These are phyloP conservation scores for Tachina fera DNA, from an alignment of 2,888 invertebrate genomes.

Conservation along the genomic window DNA sequence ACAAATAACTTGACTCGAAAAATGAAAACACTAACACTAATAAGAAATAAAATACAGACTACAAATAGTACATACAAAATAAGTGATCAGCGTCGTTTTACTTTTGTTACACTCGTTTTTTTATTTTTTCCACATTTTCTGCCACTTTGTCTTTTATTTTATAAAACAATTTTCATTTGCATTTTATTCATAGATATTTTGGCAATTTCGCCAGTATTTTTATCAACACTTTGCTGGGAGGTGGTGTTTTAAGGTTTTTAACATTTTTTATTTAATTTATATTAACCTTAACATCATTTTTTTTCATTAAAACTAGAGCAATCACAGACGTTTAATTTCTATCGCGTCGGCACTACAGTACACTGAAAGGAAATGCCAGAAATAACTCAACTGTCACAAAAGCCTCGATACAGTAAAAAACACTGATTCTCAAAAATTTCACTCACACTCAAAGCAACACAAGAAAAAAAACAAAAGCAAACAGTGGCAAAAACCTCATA, in stretches of 20 bases:
- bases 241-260: slow-evolving; percentile 11
- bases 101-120: slow-evolving; percentile 55
- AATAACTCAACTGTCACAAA: slow-evolving; percentile 72
- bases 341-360: slow-evolving; percentile 70
- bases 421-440: slow-evolving; percentile 48
- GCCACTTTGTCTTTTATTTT: slow-evolving; percentile 30
- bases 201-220: slow-evolving; percentile 37
- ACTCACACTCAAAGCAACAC: slow-evolving; percentile 63
- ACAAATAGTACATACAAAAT: slow-evolving; percentile 5
- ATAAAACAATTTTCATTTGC: slow-evolving; percentile 40
- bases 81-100: slow-evolving; percentile 62
- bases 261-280: slow-evolving; percentile 54
- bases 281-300: slow-evolving; percentile 45
- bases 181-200: slow-evolving; percentile 35
- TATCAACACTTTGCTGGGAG: slow-evolving; percentile 10
- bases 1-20: slow-evolving; percentile 14
- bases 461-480: slow-evolving; percentile 42
- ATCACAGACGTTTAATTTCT: slow-evolving; percentile 54
- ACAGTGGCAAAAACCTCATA: slow-evolving; percentile 54
- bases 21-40: slow-evolving; percentile 9
- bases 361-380: slow-evolving; percentile 71
- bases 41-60: slow-evolving; percentile 26
- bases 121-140: slow-evolving; percentile 57
- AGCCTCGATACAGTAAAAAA: slow-evolving; percentile 61
- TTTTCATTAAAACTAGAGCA: slow-evolving; percentile 35